phyloP scores from a whole-genome alignment of 2,888 invertebrate genomes.

The Amphimallon solstitiale region DNA sequence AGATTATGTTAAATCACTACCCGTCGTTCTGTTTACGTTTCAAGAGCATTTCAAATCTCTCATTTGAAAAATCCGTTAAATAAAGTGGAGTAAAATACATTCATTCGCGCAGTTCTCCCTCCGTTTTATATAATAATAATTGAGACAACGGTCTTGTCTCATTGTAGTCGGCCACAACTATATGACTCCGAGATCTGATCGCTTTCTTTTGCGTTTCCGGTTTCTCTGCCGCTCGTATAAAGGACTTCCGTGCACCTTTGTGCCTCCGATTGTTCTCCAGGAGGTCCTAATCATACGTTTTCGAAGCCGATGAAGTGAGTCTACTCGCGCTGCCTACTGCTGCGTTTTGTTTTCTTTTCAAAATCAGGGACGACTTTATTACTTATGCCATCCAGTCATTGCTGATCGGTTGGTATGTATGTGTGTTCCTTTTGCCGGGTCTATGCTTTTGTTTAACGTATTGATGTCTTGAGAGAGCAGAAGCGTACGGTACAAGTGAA shows the following conservation, averaged over 20 bases:
- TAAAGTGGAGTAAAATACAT: neutral
- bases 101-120: neutral
- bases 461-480: slow-evolving; percentile 55
- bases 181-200: slow-evolving; percentile 61
- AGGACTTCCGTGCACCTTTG: slow-evolving; percentile 63
- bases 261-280: slow-evolving; percentile 50
- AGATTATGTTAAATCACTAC: too few species aligned
- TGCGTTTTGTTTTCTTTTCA: slow-evolving; percentile 30
- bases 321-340: too few species aligned
- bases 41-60: neutral
- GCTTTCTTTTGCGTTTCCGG: slow-evolving; percentile 57
- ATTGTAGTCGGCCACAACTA: slow-evolving; percentile 53
- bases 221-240: slow-evolving; percentile 56
- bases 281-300: slow-evolving; percentile 45
- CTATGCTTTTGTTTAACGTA: slow-evolving; percentile 57
- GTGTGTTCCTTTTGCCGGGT: neutral
- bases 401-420: slow-evolving; percentile 1
- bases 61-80: neutral
- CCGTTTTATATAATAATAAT: slow-evolving; percentile 35
- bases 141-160: slow-evolving; percentile 49
- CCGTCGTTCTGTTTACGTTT: too few species aligned
- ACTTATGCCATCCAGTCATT: slow-evolving; percentile 18
- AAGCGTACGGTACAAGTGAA: neutral
- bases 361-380: slow-evolving; percentile 24
- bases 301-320: slow-evolving; percentile 8